Conservation (phyloP, 1,140 invertebrate genomes). For the Drosophila nigromelanica region DNA sequence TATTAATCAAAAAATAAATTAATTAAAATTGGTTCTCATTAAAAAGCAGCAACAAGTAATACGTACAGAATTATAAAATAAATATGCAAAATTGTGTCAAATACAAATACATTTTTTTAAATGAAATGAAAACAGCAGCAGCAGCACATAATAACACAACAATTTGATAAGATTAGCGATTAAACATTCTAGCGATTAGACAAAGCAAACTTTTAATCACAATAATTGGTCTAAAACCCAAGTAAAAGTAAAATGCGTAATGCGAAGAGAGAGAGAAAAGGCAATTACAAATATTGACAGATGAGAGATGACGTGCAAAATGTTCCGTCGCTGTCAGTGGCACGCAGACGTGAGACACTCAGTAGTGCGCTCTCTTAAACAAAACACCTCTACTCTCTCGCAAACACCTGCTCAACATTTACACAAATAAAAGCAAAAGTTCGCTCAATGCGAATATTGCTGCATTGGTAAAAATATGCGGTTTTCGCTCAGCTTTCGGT, state of each 20-base stretch:
- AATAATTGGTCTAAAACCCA: conserved; percentile 1
- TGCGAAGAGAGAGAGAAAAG: not conserved
- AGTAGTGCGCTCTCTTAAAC: not conserved
- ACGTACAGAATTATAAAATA: not conserved
- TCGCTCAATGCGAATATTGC: conserved; percentile 6
- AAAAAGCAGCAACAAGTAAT: not conserved
- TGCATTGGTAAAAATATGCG: conserved; percentile 15
- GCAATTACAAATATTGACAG: conserved; percentile 17
- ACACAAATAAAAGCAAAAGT: conserved; percentile 34
- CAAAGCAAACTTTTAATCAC: conserved; percentile 26
- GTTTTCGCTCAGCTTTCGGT: conserved; percentile 24
- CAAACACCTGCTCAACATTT: conserved; percentile 40
- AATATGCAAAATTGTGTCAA: conserved; percentile 18
- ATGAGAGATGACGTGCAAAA: conserved; percentile 27
- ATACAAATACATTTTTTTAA: conserved; percentile 25
- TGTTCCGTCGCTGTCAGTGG: conserved; percentile 6
- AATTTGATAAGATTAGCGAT: conserved; percentile 62
- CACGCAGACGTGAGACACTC: conserved; percentile 40
- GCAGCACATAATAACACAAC: conserved; percentile 16
- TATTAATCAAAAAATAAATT: not conserved
- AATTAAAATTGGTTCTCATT: not conserved
- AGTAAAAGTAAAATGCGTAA: conserved; percentile 31
- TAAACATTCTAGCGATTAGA: conserved; percentile 53
- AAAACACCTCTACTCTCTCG: not conserved
- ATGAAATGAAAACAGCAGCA: conserved; percentile 15